A percentile compares a stretch with the other conserved stretches of the same genome.
Conservation (phyloP, 2,888 invertebrate species). For the Yponomeuta cagnagella region DNA sequence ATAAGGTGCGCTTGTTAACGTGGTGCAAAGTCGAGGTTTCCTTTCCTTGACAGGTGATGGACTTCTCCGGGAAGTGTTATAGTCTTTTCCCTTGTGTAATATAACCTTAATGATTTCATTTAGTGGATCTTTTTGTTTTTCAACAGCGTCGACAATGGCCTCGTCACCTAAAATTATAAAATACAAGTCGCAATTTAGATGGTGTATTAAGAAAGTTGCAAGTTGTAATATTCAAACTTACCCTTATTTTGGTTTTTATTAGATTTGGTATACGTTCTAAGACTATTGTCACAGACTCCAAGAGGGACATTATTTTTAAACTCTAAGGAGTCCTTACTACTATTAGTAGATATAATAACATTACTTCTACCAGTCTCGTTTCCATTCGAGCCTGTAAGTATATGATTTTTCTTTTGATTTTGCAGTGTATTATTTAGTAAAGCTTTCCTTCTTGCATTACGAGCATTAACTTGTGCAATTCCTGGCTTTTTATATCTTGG, state of each 20-base stretch:
- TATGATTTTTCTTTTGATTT: not conserved
- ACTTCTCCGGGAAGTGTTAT: not conserved
- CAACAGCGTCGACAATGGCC: not conserved
- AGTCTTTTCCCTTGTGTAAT: not conserved
- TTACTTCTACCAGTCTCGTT: not conserved
- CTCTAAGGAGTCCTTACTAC: not conserved
- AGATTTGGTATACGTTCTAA: not conserved
- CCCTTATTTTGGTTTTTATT: not conserved
- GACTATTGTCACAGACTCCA: not conserved
- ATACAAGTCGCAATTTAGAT: not conserved
- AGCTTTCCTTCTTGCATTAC: not conserved
- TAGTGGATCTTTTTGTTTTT: not conserved
- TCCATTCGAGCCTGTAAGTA: not conserved
- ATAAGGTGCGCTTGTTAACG: not conserved
- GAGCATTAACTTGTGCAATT: not conserved
- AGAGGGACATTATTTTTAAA: not conserved
- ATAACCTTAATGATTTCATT: not conserved
- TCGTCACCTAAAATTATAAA: not conserved
- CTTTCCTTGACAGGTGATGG: not conserved
- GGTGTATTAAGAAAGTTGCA: not conserved
- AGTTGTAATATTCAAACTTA: not conserved
- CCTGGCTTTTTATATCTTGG: too few species aligned
- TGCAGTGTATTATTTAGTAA: not conserved
- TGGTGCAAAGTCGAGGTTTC: not conserved
- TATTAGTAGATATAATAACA: not conserved